Evolutionary conservation across 2,888 invertebrate genomes (phyloP).

Genomic region (Apotomis betuletana): DNA sequence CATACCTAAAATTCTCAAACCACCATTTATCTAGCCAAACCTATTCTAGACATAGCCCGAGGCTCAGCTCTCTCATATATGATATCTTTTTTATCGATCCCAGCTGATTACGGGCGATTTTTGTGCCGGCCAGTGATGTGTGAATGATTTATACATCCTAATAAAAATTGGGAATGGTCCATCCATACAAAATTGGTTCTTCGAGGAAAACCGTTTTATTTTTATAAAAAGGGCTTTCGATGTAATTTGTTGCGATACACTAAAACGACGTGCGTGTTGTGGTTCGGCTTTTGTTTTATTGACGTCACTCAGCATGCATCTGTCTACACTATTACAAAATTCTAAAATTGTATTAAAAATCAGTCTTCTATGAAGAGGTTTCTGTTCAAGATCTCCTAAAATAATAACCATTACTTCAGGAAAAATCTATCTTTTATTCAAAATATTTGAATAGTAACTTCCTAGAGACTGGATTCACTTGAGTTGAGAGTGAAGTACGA

Average conservation of each 20-base stretch:
- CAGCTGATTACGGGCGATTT: conserved; percentile 32
- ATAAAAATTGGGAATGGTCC: conserved; percentile 28
- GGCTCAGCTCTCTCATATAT: conserved; percentile 22
- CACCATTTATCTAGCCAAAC: conserved; percentile 15
- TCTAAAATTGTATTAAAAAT: no score
- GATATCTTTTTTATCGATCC: conserved; percentile 35
- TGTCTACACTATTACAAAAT: no score
- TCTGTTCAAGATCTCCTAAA: no score
- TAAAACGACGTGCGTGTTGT: not conserved
- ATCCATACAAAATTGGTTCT: conserved; percentile 20
- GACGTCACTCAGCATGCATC: not conserved
- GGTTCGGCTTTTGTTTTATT: not conserved
- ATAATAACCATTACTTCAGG: no score
- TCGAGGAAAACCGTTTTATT: conserved; percentile 18
- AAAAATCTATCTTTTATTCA: no score
- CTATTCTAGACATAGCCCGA: conserved; percentile 26
- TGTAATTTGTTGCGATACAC: not conserved
- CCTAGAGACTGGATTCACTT: no score
- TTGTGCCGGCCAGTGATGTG: conserved; percentile 37
- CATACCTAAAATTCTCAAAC: conserved; percentile 6
- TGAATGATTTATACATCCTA: conserved; percentile 38
- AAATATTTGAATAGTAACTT: no score
- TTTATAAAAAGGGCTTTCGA: not conserved
- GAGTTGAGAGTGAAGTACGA: no score
- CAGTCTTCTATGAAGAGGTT: no score